Conservation (phyloP, 2,797 vertebrate genomes). For the Arremon brunneinucha region DNA sequence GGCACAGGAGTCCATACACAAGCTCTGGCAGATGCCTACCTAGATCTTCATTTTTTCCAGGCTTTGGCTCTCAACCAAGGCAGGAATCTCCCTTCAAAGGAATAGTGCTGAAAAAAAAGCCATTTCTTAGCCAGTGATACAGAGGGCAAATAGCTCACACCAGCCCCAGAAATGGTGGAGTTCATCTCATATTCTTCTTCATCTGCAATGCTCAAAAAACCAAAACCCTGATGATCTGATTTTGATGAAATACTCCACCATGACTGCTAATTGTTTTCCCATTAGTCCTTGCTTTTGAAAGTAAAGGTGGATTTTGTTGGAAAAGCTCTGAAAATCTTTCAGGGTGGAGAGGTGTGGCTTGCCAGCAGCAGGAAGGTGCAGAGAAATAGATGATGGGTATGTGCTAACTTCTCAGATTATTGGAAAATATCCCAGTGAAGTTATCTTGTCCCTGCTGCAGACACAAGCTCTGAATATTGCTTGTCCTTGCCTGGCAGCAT, state of each 20-base stretch:
- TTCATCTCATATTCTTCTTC: background rate
- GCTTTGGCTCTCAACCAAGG: background rate
- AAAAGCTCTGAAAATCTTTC: background rate
- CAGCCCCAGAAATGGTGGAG: background rate
- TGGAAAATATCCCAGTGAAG: background rate
- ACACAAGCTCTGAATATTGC: background rate
- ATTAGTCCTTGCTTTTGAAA: background rate
- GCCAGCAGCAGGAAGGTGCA: background rate
- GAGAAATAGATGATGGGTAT: background rate
- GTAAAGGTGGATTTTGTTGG: background rate
- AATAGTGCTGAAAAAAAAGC: background rate
- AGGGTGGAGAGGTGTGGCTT: background rate
- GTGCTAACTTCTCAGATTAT: background rate
- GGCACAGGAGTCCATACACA: background rate
- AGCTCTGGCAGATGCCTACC: background rate
- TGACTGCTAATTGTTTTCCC: background rate
- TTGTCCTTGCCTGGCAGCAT: background rate
- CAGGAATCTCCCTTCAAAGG: background rate
- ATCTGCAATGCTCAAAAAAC: fast-evolving
- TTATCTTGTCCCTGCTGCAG: background rate
- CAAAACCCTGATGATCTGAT: background rate
- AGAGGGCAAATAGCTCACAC: background rate
- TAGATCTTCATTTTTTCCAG: background rate
- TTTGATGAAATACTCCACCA: background rate
- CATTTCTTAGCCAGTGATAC: background rate